Conservation (phyloP, 2,888 invertebrate species). For the Nasonovia ribisnigri region DNA sequence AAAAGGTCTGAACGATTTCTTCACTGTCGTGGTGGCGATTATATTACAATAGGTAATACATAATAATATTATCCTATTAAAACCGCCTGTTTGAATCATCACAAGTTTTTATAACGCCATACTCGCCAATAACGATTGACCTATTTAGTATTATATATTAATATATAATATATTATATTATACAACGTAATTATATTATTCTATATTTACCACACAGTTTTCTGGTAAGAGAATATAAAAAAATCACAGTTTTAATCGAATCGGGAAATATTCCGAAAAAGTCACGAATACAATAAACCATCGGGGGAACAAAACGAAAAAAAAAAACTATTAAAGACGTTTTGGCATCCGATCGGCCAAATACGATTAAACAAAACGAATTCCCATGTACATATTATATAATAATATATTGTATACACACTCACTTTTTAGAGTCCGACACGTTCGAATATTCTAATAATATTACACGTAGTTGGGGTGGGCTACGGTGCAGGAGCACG, state of each 20-base stretch:
- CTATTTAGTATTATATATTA: neutral
- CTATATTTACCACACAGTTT: neutral
- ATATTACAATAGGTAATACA: neutral
- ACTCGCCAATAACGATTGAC: neutral
- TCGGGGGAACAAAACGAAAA: neutral
- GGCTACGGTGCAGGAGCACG: neutral
- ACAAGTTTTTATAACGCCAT: neutral
- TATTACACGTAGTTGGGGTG: neutral
- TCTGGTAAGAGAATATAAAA: neutral
- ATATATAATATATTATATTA: neutral
- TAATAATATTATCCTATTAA: neutral
- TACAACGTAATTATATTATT: neutral
- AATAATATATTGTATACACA: neutral
- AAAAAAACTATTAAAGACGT: neutral
- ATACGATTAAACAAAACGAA: neutral
- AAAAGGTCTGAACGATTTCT: neutral
- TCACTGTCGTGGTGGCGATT: neutral
- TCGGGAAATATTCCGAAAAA: neutral
- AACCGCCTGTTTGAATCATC: neutral
- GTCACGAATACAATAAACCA: neutral
- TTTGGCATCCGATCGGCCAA: neutral
- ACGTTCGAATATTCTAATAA: constrained; percentile 9
- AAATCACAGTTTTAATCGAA: neutral
- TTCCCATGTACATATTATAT: neutral
- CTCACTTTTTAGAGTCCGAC: neutral